A percentile compares a stretch with the other conserved stretches of the same genome.
Evolutionary conservation across 2,888 invertebrate species (phyloP).

Genomic region (Eristalinus sepulchralis): DNA sequence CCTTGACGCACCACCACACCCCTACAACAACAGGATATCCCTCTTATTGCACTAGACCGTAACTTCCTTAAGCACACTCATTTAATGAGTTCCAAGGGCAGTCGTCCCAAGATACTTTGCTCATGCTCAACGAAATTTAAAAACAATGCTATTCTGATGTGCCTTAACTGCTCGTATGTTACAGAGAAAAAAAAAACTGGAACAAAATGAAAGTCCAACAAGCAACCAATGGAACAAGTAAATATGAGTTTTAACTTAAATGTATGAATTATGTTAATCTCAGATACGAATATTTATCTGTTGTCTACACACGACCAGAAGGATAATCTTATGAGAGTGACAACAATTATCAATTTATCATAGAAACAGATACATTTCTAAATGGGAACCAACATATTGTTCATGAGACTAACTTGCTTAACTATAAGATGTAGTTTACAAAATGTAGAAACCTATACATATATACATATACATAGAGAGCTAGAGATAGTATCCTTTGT

Average conservation of each 20-base stretch:
- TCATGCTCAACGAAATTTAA: constrained; percentile 46
- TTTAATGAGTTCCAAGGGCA: neutral
- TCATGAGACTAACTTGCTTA: constrained; percentile 68
- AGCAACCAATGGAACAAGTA: neutral
- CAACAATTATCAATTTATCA: constrained; percentile 11
- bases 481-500: constrained; percentile 31
- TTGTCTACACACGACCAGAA: neutral
- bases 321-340: constrained; percentile 31
- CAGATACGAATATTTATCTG: neutral
- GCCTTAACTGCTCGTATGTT: constrained; percentile 46
- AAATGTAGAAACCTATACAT: constrained; percentile 1
- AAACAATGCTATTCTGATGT: constrained; percentile 67
- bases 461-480: neutral
- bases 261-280: neutral
- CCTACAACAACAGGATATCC: neutral
- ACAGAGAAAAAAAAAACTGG: neutral
- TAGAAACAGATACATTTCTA: constrained; percentile 61
- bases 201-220: neutral
- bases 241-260: neutral
- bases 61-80: neutral
- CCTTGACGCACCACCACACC: neutral
- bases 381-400: constrained; percentile 71
- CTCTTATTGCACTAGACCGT: neutral
- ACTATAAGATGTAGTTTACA: constrained; percentile 40
- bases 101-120: neutral